Percentiles rank a stretch among this genome's conserved stretches.
Conservation (phyloP, 2,113 vertebrate species). For the Spea multiplicata region DNA sequence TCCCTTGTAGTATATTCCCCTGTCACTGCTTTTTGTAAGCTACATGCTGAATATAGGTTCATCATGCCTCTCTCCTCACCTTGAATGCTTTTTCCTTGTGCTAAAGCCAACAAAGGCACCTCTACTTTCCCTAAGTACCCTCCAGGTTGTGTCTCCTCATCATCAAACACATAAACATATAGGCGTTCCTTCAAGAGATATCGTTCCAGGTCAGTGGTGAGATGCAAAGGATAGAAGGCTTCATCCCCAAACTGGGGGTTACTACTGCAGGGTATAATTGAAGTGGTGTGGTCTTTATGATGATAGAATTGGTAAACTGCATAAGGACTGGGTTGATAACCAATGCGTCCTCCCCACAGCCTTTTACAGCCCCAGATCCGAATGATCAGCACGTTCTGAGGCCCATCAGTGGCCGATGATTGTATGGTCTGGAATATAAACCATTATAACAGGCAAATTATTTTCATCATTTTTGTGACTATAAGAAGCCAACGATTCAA, state of each 20-base stretch:
- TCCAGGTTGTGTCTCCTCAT: conserved; percentile 70
- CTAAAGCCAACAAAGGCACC: conserved; percentile 70
- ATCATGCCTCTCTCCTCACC: conserved; percentile 58
- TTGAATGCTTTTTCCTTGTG: conserved; percentile 71
- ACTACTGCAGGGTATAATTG: conserved; percentile 60
- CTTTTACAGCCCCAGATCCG: conserved; percentile 68
- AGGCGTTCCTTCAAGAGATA: conserved; percentile 73
- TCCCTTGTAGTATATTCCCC: too few relatives aligned
- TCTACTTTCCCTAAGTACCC: conserved; percentile 75
- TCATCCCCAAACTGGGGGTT: conserved; percentile 72
- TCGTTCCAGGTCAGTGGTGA: conserved; percentile 69
- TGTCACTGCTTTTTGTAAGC: too few relatives aligned
- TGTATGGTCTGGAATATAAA: neutral
- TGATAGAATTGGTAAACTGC: conserved; percentile 78
- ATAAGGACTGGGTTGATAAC: conserved; percentile 74
- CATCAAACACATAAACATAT: conserved; percentile 79
- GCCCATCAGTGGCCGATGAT: conserved; percentile 54
- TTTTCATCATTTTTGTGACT: neutral
- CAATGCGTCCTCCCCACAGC: conserved; percentile 65
- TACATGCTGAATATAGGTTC: too few relatives aligned
- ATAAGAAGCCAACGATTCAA: neutral
- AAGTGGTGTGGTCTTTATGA: conserved; percentile 73
- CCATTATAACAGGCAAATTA: neutral
- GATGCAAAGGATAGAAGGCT: conserved; percentile 66
- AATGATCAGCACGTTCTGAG: conserved; percentile 72